Conservation (phyloP, 2,888 invertebrate genomes). For the Aleiodes testaceus region DNA sequence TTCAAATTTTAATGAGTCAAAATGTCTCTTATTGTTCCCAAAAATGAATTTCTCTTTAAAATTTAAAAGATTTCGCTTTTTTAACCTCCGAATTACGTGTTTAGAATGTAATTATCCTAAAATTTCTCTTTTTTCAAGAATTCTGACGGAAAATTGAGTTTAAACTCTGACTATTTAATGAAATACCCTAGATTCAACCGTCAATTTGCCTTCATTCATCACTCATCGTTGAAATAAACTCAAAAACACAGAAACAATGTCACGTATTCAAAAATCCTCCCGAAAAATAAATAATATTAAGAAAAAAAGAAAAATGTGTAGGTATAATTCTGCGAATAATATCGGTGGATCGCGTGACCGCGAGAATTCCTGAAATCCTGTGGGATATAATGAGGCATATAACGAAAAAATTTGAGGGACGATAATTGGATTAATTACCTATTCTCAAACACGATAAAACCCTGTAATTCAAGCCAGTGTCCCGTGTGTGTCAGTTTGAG, state of each 20-base stretch:
- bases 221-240: slow-evolving; percentile 4
- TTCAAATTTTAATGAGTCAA: slow-evolving; percentile 2
- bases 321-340: slow-evolving; percentile 67
- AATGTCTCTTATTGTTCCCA: background rate
- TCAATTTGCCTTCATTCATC: background rate
- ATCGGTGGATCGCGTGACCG: slow-evolving; percentile 67
- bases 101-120: background rate
- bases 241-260: slow-evolving; percentile 18
- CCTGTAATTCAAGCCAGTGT: slow-evolving; percentile 58
- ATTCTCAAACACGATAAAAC: slow-evolving; percentile 57
- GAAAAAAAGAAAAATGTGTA: slow-evolving; percentile 29
- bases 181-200: background rate
- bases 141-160: background rate
- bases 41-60: slow-evolving; percentile 9
- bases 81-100: slow-evolving; percentile 15
- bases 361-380: slow-evolving; percentile 60
- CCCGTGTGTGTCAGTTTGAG: slow-evolving; percentile 13
- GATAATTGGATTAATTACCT: slow-evolving; percentile 70
- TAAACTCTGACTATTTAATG: too few species aligned
- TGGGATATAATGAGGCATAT: slow-evolving; percentile 59
- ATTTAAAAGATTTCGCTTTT: background rate
- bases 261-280: too few species aligned
- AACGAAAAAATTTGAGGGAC: slow-evolving; percentile 53
- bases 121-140: background rate
- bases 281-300: background rate